phyloP scores from a whole-genome alignment of 1,140 invertebrate genomes.

The Bacillus rossius region DNA sequence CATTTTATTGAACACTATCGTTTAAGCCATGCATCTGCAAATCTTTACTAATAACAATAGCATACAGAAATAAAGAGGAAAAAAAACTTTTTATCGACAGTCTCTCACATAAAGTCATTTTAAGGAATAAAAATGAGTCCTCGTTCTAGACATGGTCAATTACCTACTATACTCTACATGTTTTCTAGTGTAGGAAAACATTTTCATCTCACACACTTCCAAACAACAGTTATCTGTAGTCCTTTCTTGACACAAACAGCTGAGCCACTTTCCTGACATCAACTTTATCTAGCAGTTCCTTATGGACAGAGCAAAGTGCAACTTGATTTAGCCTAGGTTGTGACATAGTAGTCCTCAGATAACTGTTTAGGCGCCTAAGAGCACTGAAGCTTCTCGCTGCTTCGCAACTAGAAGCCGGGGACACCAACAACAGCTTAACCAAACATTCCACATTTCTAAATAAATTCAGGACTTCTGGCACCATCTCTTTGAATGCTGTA shows the following conservation, averaged over 20 bases:
- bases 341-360: slow-evolving; percentile 20
- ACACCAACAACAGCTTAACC: slow-evolving; percentile 14
- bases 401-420: slow-evolving; percentile 20
- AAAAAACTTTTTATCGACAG: too few species aligned
- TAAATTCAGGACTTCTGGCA: neutral
- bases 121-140: too few species aligned
- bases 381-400: slow-evolving; percentile 19
- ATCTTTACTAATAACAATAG: too few species aligned
- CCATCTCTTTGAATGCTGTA: slow-evolving; percentile 4
- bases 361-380: slow-evolving; percentile 18
- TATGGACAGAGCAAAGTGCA: slow-evolving; percentile 17
- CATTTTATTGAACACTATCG: too few species aligned
- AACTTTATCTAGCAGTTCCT: slow-evolving; percentile 11
- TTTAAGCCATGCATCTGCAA: too few species aligned
- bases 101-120: too few species aligned
- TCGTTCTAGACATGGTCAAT: too few species aligned
- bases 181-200: too few species aligned
- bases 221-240: neutral
- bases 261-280: slow-evolving; percentile 14
- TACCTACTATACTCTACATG: too few species aligned
- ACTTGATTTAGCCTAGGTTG: slow-evolving; percentile 20
- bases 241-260: slow-evolving; percentile 7
- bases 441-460: slow-evolving; percentile 1
- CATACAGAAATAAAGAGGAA: too few species aligned
- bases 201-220: too few species aligned